These are phyloP conservation scores for Athalia cordata DNA, from an alignment of 2,888 invertebrate species.

Conservation along the genomic window DNA sequence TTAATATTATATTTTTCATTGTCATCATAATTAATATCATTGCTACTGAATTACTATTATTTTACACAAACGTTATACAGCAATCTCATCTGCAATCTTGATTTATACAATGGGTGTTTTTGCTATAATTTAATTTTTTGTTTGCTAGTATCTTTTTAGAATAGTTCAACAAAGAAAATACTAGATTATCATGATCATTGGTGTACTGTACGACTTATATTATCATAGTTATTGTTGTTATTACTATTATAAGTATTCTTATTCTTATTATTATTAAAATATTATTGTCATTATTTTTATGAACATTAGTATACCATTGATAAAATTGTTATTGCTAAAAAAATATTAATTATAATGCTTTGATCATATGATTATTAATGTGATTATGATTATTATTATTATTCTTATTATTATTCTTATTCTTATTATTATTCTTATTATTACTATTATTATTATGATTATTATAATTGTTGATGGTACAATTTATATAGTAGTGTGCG, in stretches of 20 bases:
- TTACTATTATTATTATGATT: constrained; percentile 5
- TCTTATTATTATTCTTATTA: not conserved
- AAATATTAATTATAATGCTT: not conserved
- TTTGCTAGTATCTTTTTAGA: not conserved
- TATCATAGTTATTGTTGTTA: constrained; percentile 10
- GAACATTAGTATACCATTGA: not conserved
- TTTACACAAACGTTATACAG: constrained; percentile 46
- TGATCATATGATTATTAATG: not conserved
- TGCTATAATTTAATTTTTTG: not conserved
- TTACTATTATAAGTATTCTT: constrained; percentile 25
- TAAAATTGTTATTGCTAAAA: not conserved
- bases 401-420: constrained; percentile 31
- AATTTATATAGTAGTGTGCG: constrained; percentile 29
- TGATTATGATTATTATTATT: not conserved
- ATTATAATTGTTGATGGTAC: constrained; percentile 51
- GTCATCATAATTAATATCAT: constrained; percentile 46
- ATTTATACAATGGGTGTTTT: constrained; percentile 4
- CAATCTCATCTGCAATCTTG: constrained; percentile 39
- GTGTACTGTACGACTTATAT: constrained; percentile 13
- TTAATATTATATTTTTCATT: constrained; percentile 45
- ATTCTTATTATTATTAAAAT: not conserved
- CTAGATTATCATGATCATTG: constrained; percentile 31
- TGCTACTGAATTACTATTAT: constrained; percentile 49
- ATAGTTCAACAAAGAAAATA: not conserved
- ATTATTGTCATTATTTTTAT: constrained; percentile 5